A percentile compares a stretch with the other conserved stretches of the same genome.
Evolutionary conservation across 1,140 invertebrate genomes (phyloP).

Genomic region (Cepaea nemoralis): DNA sequence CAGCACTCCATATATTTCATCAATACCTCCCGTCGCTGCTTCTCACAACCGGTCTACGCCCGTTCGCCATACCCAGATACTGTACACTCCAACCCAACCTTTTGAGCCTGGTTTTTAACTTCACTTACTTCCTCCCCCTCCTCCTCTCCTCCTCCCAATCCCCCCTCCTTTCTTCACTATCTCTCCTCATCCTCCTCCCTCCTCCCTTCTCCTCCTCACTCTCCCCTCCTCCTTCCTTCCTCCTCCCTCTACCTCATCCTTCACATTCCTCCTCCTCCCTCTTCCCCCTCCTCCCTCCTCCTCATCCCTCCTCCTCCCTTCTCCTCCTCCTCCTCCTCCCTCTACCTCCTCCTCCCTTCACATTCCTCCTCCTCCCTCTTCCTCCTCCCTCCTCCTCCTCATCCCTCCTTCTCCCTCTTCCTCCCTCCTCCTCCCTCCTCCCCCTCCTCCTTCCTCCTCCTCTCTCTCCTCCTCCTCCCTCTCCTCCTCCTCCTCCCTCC

Average conservation of each 20-base stretch:
- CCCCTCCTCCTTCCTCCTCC: neutral
- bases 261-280: neutral
- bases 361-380: neutral
- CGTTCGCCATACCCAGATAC: no score
- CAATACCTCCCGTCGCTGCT: no score
- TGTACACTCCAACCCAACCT: no score
- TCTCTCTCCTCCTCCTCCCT: neutral
- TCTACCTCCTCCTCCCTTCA: no score
- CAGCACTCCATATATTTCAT: no score
- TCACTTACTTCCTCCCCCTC: no score
- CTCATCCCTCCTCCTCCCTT: no score
- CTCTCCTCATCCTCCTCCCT: neutral
- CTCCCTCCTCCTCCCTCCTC: constrained; percentile 11
- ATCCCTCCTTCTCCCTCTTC: constrained; percentile 14
- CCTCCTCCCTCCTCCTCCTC: constrained; percentile 2
- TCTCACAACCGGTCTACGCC: no score
- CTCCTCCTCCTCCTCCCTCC: neutral
- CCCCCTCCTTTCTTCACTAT: no score
- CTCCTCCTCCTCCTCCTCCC: neutral
- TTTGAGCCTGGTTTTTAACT: no score
- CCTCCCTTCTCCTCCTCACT: neutral
- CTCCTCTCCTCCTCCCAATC: no score
- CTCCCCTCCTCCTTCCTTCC: neutral
- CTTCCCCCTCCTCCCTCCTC: no score
- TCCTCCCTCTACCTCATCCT: neutral